These are phyloP conservation scores for Tenthredo mesomela DNA, from an alignment of 2,888 invertebrate species.

Conservation along the genomic window DNA sequence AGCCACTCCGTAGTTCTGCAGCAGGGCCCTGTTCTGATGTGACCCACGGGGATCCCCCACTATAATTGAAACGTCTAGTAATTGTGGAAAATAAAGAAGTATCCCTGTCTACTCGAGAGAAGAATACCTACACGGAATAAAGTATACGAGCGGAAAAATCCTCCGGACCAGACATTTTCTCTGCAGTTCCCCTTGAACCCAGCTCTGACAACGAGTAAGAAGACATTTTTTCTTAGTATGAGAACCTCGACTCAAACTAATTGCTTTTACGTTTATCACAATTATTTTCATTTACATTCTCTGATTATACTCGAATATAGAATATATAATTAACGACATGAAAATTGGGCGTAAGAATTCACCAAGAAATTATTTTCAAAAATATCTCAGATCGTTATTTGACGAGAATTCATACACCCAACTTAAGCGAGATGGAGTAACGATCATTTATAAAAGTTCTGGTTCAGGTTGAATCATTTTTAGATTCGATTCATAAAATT, in stretches of 20 bases:
- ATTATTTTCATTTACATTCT: background rate
- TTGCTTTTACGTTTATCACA: background rate
- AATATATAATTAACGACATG: background rate
- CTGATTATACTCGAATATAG: background rate
- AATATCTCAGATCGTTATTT: background rate
- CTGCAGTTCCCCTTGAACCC: background rate
- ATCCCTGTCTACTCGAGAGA: conserved; percentile 37
- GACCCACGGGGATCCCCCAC: conserved; percentile 45
- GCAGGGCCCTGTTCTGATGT: conserved; percentile 37
- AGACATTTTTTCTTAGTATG: background rate
- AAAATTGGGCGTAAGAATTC: background rate
- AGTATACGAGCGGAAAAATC: conserved; percentile 22
- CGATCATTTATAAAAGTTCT: too few relatives aligned
- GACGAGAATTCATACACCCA: too few relatives aligned
- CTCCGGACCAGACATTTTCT: background rate
- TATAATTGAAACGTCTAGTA: conserved; percentile 52
- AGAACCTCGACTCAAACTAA: background rate
- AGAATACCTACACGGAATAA: conserved; percentile 17
- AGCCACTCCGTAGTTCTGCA: background rate
- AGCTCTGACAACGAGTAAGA: background rate
- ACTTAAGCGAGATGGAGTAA: too few relatives aligned
- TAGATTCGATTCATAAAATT: background rate
- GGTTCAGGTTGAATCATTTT: background rate
- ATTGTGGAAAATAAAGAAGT: conserved; percentile 49
- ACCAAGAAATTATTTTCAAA: background rate